Base-by-base conservation (phyloP, 2,888 invertebrate species). In the Melanostoma scalare region DNA sequence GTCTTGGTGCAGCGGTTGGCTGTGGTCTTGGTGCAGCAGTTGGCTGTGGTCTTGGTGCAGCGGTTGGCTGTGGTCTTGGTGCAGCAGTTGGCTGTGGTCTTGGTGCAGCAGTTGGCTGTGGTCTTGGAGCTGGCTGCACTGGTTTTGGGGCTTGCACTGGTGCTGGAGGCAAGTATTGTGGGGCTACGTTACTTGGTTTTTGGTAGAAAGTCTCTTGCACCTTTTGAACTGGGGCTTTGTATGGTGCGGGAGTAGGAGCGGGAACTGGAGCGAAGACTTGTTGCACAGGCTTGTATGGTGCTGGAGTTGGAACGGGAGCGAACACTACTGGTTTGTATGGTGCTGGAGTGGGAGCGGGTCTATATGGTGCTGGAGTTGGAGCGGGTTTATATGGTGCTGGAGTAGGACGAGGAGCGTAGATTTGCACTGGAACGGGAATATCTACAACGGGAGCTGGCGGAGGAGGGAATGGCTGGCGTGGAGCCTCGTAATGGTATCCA, bases 401-500 rank as follows among this genome's bases (percentile, higher is more conserved):
- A 42, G 60, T 6, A 9, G n/a, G 63, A 6, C 52, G 75, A 10
- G 72, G 72, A 2, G 61, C 3, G 33, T 63, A 61, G 10, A 0
- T 58, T 50, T 50, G 55, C 38, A 48, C 36, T 44, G 48, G 61
- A 30, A 42, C 61, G 48, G 81, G 72, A 72, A 81, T 67, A 76
- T 81, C 61, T 1, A 76, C 72, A 9, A 72, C 50, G 2, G 46
- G 36, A 4, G n/a, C 44, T 1, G 68, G 20, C 10, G 35, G 56
- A 31, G 6, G 9, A 5, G 73, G 78, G 60, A 81, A 81, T 9
- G 80, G 75, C n/a, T 53, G 60, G 10, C 48, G 71, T 3, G 81
- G 81, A 40, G 56, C n/a, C 30, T 53, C 10, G 20, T 81, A 81
- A 38, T 76, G 67, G 35, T 81, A 81, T 68, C 81, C 81, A 63